phyloP scores from a whole-genome alignment of 1,140 invertebrate genomes.

The Acromyrmex heyeri region DNA sequence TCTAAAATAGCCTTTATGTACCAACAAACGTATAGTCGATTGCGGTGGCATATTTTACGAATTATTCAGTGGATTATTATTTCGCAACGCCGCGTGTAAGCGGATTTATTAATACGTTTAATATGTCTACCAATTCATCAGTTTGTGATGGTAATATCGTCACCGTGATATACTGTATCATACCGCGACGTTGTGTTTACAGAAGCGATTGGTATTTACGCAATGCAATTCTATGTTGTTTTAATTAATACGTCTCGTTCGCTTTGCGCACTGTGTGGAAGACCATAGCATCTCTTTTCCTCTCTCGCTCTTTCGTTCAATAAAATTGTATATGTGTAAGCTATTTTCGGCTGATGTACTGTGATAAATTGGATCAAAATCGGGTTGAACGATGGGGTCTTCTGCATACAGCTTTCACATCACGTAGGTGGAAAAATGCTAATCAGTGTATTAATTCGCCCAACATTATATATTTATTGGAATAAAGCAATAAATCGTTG shows the following conservation, averaged over 20 bases:
- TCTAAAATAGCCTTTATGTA: constrained; percentile 37
- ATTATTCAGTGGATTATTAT: constrained; percentile 75
- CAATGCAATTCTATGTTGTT: constrained; percentile 60
- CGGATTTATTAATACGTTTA: constrained; percentile 66
- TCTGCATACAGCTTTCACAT: constrained; percentile 2
- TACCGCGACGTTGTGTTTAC: constrained; percentile 36
- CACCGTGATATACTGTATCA: constrained; percentile 43
- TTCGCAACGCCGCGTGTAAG: constrained; percentile 68
- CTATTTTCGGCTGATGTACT: constrained; percentile 38
- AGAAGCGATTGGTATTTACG: constrained; percentile 48
- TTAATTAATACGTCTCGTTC: constrained; percentile 62
- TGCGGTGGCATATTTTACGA: constrained; percentile 70
- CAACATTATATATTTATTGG: background rate
- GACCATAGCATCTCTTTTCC: constrained; percentile 20
- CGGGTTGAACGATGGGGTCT: constrained; percentile 2
- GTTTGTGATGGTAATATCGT: constrained; percentile 55
- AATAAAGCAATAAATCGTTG: background rate
- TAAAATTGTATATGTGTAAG: constrained; percentile 41
- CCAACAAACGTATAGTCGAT: constrained; percentile 55
- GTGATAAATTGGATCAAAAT: constrained; percentile 40
- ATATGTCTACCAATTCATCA: constrained; percentile 58
- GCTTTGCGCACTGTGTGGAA: constrained; percentile 63
- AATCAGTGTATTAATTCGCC: constrained; percentile 32
- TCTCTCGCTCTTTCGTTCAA: background rate
- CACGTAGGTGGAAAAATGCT: constrained; percentile 23